Percentiles rank a stretch among this genome's conserved stretches.
Evolutionary conservation across 1,140 invertebrate genomes (phyloP).

Genomic region (Penaeus chinensis): DNA sequence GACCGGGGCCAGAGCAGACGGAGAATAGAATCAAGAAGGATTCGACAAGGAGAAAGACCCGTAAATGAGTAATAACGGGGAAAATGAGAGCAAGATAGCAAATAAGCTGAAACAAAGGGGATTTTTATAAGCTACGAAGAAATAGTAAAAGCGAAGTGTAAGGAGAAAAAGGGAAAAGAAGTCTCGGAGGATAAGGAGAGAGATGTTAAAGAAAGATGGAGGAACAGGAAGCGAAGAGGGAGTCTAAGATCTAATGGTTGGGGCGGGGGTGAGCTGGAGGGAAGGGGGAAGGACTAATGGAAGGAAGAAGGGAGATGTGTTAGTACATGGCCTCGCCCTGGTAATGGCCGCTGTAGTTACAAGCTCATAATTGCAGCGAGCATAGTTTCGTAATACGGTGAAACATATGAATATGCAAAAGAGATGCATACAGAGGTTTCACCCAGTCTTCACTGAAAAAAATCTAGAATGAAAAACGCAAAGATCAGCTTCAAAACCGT

Average conservation of each 20-base stretch:
- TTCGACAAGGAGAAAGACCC: neutral
- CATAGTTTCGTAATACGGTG: no score
- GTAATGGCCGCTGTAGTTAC: no score
- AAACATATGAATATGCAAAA: no score
- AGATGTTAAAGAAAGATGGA: neutral
- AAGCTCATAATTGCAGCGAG: no score
- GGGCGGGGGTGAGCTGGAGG: neutral
- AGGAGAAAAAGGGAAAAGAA: neutral
- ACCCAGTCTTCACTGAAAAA: no score
- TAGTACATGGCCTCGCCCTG: no score
- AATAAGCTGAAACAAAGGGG: no score
- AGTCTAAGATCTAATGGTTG: conserved; percentile 5
- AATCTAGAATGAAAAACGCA: no score
- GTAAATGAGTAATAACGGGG: no score
- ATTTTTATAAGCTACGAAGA: neutral
- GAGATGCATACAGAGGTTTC: no score
- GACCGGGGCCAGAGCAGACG: neutral
- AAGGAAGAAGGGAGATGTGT: neutral
- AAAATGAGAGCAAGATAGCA: no score
- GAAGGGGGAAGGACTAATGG: neutral
- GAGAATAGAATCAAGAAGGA: neutral
- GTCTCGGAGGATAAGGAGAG: neutral
- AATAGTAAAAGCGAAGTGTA: conserved; percentile 9
- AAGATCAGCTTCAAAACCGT: no score
- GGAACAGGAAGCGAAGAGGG: neutral